Percentiles rank a stretch among this genome's conserved stretches.
These are phyloP conservation scores for Microcaecilia unicolor DNA, from an alignment of 2,797 vertebrate species.

Conservation along the genomic window DNA sequence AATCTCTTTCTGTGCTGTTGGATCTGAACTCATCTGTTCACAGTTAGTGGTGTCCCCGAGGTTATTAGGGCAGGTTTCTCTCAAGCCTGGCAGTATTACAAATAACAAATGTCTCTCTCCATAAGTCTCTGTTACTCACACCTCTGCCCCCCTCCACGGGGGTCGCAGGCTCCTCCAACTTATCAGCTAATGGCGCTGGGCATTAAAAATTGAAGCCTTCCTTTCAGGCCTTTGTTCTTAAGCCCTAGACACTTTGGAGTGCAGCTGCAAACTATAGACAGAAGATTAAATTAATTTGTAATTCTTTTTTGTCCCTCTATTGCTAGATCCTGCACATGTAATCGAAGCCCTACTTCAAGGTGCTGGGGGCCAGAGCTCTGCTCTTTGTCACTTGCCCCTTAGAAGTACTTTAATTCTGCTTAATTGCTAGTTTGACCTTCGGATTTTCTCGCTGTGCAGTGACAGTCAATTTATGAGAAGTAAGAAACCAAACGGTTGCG, in stretches of 20 bases:
- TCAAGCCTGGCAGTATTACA: constrained; percentile 32
- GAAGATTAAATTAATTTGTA: constrained; percentile 78
- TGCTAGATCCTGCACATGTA: constrained; percentile 58
- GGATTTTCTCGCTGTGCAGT: constrained; percentile 36
- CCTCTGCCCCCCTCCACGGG: constrained; percentile 54
- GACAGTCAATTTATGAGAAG: constrained; percentile 38
- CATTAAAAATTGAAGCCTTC: constrained; percentile 70
- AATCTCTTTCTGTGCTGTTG: constrained; percentile 31
- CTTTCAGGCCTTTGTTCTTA: constrained; percentile 67
- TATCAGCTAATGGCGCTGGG: constrained; percentile 80
- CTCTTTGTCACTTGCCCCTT: constrained; percentile 61
- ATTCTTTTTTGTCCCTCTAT: constrained; percentile 45
- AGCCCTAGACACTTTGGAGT: constrained; percentile 56
- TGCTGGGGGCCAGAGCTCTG: constrained; percentile 45
- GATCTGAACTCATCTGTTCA: constrained; percentile 24
- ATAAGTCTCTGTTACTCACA: constrained; percentile 55
- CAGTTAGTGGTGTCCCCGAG: constrained; percentile 39
- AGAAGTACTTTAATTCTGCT: constrained; percentile 50
- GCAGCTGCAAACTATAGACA: constrained; percentile 60
- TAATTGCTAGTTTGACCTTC: constrained; percentile 61
- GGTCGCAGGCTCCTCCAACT: constrained; percentile 69
- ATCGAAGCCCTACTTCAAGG: constrained; percentile 67
- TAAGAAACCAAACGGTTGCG: constrained; percentile 37
- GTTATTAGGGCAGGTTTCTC: constrained; percentile 51
- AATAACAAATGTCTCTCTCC: constrained; percentile 58